A percentile compares a stretch with the other conserved stretches of the same genome.
These are phyloP conservation scores for Myrmecobius fasciatus DNA, from an alignment of 2,113 vertebrate species.

Conservation along the genomic window DNA sequence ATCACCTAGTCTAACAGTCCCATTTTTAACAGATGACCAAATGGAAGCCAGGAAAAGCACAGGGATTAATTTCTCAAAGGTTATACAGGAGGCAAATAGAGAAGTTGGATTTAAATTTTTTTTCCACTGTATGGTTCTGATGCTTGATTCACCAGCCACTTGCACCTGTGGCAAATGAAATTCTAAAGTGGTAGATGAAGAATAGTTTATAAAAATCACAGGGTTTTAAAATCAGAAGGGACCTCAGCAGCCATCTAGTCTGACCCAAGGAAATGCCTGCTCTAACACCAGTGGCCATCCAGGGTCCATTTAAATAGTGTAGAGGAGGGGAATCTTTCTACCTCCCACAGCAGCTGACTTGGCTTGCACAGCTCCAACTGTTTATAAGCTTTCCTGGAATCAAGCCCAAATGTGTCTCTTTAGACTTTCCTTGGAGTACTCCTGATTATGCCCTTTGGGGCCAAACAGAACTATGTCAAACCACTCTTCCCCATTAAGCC, in stretches of 20 bases:
- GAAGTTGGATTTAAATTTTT: background rate
- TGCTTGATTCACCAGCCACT: background rate
- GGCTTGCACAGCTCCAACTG: background rate
- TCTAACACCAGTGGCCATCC: background rate
- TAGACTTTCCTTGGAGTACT: background rate
- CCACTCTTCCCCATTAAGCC: background rate
- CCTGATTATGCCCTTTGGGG: background rate
- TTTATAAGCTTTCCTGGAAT: background rate
- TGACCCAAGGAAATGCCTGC: background rate
- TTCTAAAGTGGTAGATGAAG: background rate
- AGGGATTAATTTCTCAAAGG: background rate
- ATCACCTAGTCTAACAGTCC: background rate
- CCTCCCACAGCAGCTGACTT: background rate
- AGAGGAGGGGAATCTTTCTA: background rate
- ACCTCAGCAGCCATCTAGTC: background rate
- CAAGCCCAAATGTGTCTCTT: background rate
- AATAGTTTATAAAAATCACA: background rate
- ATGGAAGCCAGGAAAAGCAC: background rate
- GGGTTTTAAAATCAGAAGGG: background rate
- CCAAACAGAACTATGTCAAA: background rate
- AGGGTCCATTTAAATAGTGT: background rate
- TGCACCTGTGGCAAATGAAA: background rate
- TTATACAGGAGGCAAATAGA: background rate
- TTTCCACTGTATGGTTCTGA: background rate
- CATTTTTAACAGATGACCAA: background rate